A percentile compares a stretch with the other conserved stretches of the same genome.
Evolutionary conservation across 2,888 invertebrate genomes (phyloP).

Genomic region (Panopea generosa): DNA sequence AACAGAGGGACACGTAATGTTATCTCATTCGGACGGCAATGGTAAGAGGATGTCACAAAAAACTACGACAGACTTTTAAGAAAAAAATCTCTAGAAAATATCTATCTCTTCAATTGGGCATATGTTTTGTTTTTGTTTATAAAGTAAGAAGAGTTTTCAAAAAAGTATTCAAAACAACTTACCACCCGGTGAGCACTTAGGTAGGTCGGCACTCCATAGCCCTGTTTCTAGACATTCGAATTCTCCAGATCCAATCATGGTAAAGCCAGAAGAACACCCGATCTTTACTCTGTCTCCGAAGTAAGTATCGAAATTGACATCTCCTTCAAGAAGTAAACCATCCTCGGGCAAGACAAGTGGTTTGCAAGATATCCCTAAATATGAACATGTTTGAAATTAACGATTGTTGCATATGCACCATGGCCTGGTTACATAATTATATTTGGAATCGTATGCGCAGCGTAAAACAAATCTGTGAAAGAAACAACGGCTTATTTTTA

Average conservation of each 20-base stretch:
- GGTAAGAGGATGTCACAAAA: too few species aligned
- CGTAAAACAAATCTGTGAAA: neutral
- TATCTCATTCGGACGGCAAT: too few species aligned
- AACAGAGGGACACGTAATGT: too few species aligned
- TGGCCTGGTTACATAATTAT: too few species aligned
- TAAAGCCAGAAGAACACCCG: conserved; percentile 71
- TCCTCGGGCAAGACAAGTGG: conserved; percentile 52
- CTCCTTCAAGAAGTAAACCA: conserved; percentile 52
- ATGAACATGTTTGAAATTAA: too few species aligned
- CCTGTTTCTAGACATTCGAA: conserved; percentile 76
- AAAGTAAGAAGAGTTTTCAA: too few species aligned
- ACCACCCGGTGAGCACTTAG: conserved; percentile 48
- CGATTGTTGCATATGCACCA: too few species aligned
- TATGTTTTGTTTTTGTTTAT: too few species aligned
- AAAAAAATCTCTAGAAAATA: too few species aligned
- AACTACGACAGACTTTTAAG: too few species aligned
- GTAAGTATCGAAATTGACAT: conserved; percentile 24
- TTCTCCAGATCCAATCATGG: conserved; percentile 64
- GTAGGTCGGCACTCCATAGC: conserved; percentile 67
- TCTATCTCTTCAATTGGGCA: too few species aligned
- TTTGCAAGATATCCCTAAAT: conserved; percentile 58
- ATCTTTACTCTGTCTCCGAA: conserved; percentile 62
- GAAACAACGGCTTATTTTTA: neutral
- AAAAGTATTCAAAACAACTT: too few species aligned
- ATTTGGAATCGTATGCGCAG: neutral